Evolutionary conservation across 2,888 invertebrate genomes (phyloP).

Genomic region (Ligdia adustata): DNA sequence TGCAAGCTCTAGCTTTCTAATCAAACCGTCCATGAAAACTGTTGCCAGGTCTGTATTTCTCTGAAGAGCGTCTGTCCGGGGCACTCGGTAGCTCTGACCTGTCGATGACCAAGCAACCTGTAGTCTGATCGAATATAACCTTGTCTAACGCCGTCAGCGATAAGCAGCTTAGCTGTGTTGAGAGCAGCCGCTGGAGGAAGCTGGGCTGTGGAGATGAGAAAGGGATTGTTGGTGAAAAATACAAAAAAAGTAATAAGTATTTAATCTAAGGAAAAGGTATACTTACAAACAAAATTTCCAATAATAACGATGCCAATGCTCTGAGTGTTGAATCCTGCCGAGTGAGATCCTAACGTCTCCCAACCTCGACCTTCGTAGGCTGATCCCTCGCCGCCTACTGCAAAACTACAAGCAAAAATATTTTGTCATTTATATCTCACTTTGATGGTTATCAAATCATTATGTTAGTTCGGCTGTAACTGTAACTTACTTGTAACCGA

Average conservation of each 20-base stretch:
- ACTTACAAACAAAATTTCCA: conserved; percentile 88
- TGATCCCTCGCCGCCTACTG: conserved; percentile 89
- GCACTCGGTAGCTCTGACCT: conserved; percentile 84
- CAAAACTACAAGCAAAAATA: conserved; percentile 84
- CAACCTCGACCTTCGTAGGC: conserved; percentile 90
- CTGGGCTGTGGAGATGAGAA: conserved; percentile 74
- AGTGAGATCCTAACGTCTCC: conserved; percentile 88
- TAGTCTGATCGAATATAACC: conserved; percentile 85
- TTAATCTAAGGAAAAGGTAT: conserved; percentile 9
- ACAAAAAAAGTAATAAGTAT: too few relatives aligned
- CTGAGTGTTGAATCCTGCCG: conserved; percentile 84
- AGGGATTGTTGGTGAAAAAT: too few relatives aligned
- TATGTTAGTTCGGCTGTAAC: too few relatives aligned
- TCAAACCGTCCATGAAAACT: conserved; percentile 37
- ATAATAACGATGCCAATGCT: conserved; percentile 87
- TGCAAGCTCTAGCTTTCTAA: too few relatives aligned
- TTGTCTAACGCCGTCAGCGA: conserved; percentile 81
- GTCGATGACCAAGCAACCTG: conserved; percentile 85
- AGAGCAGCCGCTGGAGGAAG: conserved; percentile 84
- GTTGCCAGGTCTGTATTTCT: conserved; percentile 86
- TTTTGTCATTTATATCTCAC: too few relatives aligned
- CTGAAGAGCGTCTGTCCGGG: conserved; percentile 86
- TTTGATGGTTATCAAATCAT: too few relatives aligned
- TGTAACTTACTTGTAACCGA: conserved; percentile 84
- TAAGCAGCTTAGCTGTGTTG: conserved; percentile 80